A percentile compares a stretch with the other conserved stretches of the same genome.
These are phyloP conservation scores for Polylopha cassiicola DNA, from an alignment of 2,888 invertebrate genomes.

Conservation along the genomic window DNA sequence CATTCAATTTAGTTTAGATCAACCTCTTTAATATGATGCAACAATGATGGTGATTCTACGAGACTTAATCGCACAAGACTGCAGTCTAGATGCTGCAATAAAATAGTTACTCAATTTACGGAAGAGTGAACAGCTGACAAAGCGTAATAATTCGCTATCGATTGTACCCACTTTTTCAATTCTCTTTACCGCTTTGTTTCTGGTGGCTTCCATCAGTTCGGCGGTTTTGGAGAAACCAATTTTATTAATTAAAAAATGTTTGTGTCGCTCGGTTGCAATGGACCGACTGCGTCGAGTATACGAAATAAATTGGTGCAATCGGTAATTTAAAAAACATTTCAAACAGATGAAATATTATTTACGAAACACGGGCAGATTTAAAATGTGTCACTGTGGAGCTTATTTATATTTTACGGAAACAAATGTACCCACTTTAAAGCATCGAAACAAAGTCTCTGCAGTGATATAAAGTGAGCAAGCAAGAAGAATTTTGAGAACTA, in stretches of 20 bases:
- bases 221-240: slow-evolving; percentile 39
- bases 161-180: slow-evolving; percentile 23
- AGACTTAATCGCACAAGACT: slow-evolving; percentile 20
- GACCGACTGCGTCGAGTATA: slow-evolving; percentile 16
- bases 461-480: no score
- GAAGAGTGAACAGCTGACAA: slow-evolving; percentile 42
- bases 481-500: no score
- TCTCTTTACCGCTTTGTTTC: slow-evolving; percentile 20
- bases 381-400: no score
- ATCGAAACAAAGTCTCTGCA: no score
- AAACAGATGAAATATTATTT: no score
- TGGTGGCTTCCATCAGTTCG: slow-evolving; percentile 27
- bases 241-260: slow-evolving; percentile 48
- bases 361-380: no score
- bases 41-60: no score
- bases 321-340: no score
- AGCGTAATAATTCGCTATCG: slow-evolving; percentile 31
- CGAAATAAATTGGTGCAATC: slow-evolving; percentile 13
- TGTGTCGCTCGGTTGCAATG: slow-evolving; percentile 37
- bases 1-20: no score
- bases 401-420: no score
- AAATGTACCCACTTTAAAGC: no score
- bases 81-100: slow-evolving; percentile 40
- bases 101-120: slow-evolving; percentile 43
- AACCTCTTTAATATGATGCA: no score